Evolutionary conservation across 2,113 vertebrate genomes (phyloP), one percentile per base, ranked within the genome.

Genomic region (Hemiscyllium ocellatum): DNA sequence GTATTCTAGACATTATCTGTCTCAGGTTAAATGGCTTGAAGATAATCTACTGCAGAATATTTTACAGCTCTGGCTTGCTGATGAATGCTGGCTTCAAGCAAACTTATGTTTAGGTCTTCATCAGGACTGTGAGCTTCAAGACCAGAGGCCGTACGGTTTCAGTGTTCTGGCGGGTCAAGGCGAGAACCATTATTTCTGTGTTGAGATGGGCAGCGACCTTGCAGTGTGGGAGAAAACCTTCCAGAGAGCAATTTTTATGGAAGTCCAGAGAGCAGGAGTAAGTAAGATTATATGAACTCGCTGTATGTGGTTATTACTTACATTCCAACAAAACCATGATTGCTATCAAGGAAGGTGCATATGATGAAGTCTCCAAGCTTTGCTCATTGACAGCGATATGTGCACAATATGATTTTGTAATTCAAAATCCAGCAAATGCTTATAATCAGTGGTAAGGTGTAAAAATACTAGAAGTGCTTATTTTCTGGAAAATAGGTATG

Each of bases 171-270:
- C 98, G 37, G 98, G 98, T 96, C 98, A 98, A 7, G 98, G 98
- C 50, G 98, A 98, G 97, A 98, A 98, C 96, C 98, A 98, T 97
- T 97, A 97, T 97, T 99, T 99, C 97, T 97, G 97, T 0, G 98
- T 98, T 24, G 98, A 99, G 96, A 97, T 98, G 96, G 98, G 98
- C 95, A 98, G 96, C 5, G 98, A 99, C 95, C 96, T 99, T 95
- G 98, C 97, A 0, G 47, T 97, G 47, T 99, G 98, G 99, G 99
- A 99, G 97, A 98, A 98, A 97, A 98, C 98, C 24, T 99, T 99
- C 97, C 99, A 99, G 97, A 98, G 97, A 97, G 98, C 99, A 0
- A 98, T 98, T 93, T 99, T 98, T 97, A 96, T 98, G 97, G 98
- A 99, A 96, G 99, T 99, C 95, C 99, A 98, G 97, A 98, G 98